Evolutionary conservation across 2,888 invertebrate genomes (phyloP).

Genomic region (Cantharis flavilabris): DNA sequence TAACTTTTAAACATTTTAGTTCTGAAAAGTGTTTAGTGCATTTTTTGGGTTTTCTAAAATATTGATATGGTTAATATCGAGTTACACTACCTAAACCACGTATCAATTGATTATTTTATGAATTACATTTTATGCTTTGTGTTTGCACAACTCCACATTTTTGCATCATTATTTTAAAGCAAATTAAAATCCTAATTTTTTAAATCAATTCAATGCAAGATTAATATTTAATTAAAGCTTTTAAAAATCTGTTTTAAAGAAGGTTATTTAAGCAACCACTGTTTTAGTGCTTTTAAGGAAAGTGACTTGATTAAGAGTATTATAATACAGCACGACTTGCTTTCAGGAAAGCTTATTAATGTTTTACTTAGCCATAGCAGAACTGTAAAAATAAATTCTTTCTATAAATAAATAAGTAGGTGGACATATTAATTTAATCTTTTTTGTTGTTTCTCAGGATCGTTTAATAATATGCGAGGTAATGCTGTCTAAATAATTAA

Average conservation of each 20-base stretch:
- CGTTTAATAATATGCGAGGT: neutral
- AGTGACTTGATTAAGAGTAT: neutral
- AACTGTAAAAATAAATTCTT: neutral
- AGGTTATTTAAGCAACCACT: neutral
- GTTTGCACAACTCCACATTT: neutral
- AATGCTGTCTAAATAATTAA: neutral
- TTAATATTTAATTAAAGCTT: neutral
- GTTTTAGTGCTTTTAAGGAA: neutral
- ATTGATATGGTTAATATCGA: too few species aligned
- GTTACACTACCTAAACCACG: too few species aligned
- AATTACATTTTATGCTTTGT: neutral
- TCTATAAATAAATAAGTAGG: neutral
- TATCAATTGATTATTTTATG: too few species aligned
- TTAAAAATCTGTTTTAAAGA: neutral
- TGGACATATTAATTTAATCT: neutral
- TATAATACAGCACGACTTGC: neutral
- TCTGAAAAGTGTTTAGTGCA: too few species aligned
- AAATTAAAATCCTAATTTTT: neutral
- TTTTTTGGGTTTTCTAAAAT: too few species aligned
- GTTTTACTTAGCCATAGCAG: neutral
- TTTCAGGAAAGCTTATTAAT: neutral
- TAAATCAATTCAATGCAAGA: neutral
- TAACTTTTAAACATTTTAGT: too few species aligned
- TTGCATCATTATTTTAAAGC: neutral
- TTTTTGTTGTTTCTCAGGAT: too few species aligned